These are phyloP conservation scores for Acrocephalus arundinaceus DNA, from an alignment of 2,113 vertebrate genomes.

Conservation along the genomic window DNA sequence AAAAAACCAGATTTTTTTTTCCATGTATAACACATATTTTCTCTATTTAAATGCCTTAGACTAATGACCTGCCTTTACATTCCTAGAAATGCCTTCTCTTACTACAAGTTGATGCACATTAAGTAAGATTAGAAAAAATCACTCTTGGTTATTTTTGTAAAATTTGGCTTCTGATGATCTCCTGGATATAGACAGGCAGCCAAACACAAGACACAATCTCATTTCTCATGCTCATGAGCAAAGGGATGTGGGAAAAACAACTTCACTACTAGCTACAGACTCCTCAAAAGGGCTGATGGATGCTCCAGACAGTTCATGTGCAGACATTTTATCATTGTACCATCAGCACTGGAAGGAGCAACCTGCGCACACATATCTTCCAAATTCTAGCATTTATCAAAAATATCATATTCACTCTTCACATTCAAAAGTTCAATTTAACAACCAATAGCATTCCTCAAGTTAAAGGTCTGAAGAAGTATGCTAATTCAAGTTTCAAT, in stretches of 20 bases:
- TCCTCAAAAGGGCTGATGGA: neutral
- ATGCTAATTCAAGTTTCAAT: neutral
- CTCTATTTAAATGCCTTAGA: neutral
- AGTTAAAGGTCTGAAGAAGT: neutral
- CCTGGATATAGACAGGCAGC: neutral
- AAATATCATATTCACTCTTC: neutral
- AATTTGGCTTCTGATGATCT: neutral
- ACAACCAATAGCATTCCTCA: neutral
- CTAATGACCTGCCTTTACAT: neutral
- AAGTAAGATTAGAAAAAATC: neutral
- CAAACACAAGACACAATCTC: neutral
- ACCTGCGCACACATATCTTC: neutral
- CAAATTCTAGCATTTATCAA: neutral
- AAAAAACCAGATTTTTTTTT: neutral
- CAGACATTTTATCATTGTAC: neutral
- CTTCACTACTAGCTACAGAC: neutral
- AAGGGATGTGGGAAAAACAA: neutral
- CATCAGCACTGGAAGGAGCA: neutral
- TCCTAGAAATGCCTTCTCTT: neutral
- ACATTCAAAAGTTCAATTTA: neutral
- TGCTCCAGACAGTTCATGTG: neutral
- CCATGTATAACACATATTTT: neutral
- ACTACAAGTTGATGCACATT: neutral
- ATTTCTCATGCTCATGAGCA: neutral
- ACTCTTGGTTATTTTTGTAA: neutral